Base-by-base conservation (phyloP, 1,140 invertebrate species). In the Coptotermes formosanus region DNA sequence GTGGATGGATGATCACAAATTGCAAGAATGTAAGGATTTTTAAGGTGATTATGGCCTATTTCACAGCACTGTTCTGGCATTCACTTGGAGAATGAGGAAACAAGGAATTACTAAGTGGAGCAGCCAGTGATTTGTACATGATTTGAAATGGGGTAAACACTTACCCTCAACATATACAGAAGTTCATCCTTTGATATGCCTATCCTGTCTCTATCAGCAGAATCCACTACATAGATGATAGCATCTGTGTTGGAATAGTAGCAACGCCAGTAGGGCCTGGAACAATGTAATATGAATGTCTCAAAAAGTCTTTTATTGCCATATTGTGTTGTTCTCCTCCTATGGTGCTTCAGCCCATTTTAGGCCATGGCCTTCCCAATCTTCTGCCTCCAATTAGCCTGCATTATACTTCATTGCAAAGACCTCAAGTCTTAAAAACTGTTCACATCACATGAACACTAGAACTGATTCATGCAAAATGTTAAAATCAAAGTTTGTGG, bases 201-300 rank as follows among this genome's bases (percentile, higher is more conserved):
- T 93, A 99, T 99, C 92, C 99, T 93, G 93, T 99, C 99, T 91
- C 96, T 95, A 92, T 99, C 99, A 88, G 98, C 98, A 85, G 98
- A 99, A 91, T 99, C 99, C 81, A 99, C 98, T 69, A 99, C 99
- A 93, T 99, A 99, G 89, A 99, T 99, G 90, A 99, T 99, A 89
- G 99, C 99, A 94, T 99, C 99, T 90, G 99, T 99, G 92, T 99
- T 99, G 85, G 98, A 98, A 92, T 99, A 99, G 92, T 99, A 99
- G 94, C 99, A 99, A 92, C 99, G 94, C 99, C 99, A 99, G 90
- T 99, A 99, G 25, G 99, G 99, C 92, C 98, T 97, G 87, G 94
- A 95, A 87, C 86, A 88, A 87, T 12, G 11, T 11, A 85, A n/a
- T 23, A 59, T 6, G n/a, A 32, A 32, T n/a, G 0, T 85, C 14